phyloP scores from a whole-genome alignment of 2,113 vertebrate species.

The Lutjanus erythropterus region DNA sequence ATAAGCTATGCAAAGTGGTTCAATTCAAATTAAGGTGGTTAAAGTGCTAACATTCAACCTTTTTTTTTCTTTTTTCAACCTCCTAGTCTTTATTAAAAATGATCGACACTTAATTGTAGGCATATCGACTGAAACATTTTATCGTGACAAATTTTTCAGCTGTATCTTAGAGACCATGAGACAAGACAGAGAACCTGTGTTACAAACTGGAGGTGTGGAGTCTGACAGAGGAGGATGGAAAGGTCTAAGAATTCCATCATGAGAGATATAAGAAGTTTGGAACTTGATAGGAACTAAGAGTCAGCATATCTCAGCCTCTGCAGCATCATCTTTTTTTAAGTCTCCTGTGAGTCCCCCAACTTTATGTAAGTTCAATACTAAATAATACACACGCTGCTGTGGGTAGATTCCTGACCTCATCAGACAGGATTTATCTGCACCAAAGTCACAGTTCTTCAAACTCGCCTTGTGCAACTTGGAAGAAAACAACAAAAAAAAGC shows the following conservation, averaged over 20 bases:
- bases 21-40: too few species aligned
- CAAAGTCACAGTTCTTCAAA: neutral
- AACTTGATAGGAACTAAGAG: neutral
- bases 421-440: neutral
- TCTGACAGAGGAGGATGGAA: neutral
- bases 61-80: too few species aligned
- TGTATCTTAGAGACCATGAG: neutral
- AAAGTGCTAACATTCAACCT: too few species aligned
- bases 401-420: neutral
- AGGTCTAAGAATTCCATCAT: neutral
- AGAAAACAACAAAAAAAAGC: conserved; percentile 10
- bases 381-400: neutral
- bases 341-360: neutral
- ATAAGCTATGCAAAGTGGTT: too few species aligned
- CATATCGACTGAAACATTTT: too few species aligned
- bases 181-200: neutral
- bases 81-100: too few species aligned
- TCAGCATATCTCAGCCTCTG: neutral
- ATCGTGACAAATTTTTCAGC: too few species aligned
- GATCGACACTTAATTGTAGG: too few species aligned
- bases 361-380: too few species aligned
- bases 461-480: neutral
- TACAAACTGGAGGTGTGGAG: neutral
- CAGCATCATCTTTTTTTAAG: neutral
- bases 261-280: neutral